Conservation (phyloP, 1,140 invertebrate species). For the Diachasma alloeum region DNA sequence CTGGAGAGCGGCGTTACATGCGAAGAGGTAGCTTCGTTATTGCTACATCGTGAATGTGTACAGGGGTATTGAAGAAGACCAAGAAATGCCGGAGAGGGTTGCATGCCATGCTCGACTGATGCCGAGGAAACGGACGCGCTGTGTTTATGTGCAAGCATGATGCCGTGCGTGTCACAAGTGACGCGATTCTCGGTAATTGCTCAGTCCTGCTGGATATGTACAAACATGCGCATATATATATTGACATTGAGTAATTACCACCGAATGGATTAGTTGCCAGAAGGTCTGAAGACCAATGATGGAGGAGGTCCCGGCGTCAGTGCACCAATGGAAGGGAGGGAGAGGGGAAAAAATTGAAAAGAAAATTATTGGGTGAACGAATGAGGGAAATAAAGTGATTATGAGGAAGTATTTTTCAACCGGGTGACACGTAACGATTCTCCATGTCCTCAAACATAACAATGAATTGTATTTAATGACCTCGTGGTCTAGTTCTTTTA, state of each 20-base stretch:
- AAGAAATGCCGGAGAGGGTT: background rate
- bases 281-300: background rate
- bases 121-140: background rate
- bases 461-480: background rate
- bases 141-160: background rate
- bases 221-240: background rate
- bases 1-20: constrained; percentile 39
- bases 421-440: background rate
- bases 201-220: background rate
- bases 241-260: constrained; percentile 3
- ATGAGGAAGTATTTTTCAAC: background rate
- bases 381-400: background rate
- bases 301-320: background rate
- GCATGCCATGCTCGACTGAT: background rate
- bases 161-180: constrained; percentile 1
- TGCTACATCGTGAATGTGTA: background rate
- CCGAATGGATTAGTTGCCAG: background rate
- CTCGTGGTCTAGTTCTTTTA: background rate
- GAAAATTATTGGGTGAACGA: background rate
- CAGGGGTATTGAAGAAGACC: background rate
- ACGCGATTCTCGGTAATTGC: constrained; percentile 4
- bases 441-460: background rate
- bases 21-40: background rate
- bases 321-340: background rate
- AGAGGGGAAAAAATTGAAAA: background rate